phyloP scores from a whole-genome alignment of 2,113 vertebrate genomes.

The Cynocephalus volans region DNA sequence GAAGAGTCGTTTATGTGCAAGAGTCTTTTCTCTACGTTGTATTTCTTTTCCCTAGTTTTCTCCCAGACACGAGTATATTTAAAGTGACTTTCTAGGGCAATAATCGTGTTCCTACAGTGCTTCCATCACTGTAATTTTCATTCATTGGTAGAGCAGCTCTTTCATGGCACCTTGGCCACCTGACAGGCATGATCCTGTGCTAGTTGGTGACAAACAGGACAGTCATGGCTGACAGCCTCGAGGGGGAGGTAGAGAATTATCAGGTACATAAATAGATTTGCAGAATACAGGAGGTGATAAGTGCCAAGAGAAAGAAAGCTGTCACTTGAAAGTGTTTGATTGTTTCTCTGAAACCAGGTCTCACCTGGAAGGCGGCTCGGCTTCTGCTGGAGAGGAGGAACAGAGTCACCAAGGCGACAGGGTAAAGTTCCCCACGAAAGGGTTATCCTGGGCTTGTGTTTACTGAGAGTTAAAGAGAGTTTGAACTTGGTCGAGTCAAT shows the following conservation, averaged over 20 bases:
- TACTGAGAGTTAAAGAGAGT: neutral
- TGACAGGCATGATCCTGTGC: neutral
- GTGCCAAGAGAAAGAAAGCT: neutral
- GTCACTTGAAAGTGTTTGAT: neutral
- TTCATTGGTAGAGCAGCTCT: no score
- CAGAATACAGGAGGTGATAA: rapidly evolving
- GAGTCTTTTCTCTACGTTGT: neutral
- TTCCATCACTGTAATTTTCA: neutral
- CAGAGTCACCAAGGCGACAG: neutral
- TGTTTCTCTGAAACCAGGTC: conserved; percentile 70
- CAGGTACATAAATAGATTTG: neutral
- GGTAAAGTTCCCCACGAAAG: conserved; percentile 60
- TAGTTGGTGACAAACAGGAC: neutral
- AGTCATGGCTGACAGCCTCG: neutral
- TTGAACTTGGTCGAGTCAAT: neutral
- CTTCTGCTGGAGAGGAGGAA: conserved; percentile 19
- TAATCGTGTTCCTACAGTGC: neutral
- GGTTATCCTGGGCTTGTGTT: neutral
- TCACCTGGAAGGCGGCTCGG: neutral
- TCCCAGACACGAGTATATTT: neutral
- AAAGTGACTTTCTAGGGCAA: neutral
- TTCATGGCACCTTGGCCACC: neutral
- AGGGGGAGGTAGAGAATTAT: no score
- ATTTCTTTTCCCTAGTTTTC: neutral
- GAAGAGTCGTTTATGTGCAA: no score